These are phyloP conservation scores for Ceramica pisi DNA, from an alignment of 2,888 invertebrate species.

Conservation along the genomic window DNA sequence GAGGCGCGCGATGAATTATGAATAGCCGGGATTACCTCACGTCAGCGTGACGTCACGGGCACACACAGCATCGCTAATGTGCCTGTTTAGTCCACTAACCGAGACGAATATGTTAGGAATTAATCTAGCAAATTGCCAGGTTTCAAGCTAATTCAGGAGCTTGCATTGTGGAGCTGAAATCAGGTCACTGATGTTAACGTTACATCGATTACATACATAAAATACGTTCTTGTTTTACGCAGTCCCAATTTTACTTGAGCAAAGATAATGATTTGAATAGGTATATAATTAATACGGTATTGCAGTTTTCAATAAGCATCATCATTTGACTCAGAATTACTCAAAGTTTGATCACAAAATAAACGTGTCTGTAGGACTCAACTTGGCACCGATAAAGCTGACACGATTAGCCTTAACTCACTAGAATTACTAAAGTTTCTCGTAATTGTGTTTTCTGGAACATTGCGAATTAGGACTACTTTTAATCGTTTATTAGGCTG, in stretches of 20 bases:
- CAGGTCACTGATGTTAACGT: background rate
- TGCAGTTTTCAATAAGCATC: background rate
- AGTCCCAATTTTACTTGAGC: background rate
- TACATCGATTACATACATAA: background rate
- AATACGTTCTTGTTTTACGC: background rate
- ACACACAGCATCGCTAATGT: slow-evolving; percentile 55
- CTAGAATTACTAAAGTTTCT: slow-evolving; percentile 34
- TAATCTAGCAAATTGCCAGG: slow-evolving; percentile 41
- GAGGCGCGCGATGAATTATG: slow-evolving; percentile 54
- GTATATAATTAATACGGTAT: background rate
- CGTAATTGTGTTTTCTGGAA: slow-evolving; percentile 42
- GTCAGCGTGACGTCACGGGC: slow-evolving; percentile 49
- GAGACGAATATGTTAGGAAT: slow-evolving; percentile 48
- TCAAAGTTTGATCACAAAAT: background rate
- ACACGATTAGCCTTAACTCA: slow-evolving; percentile 22
- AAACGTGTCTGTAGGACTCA: background rate
- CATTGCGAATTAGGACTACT: slow-evolving; percentile 31
- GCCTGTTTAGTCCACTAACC: slow-evolving; percentile 45
- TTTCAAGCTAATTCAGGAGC: slow-evolving; percentile 4
- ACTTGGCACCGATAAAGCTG: slow-evolving; percentile 8
- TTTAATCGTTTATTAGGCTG: slow-evolving; percentile 23
- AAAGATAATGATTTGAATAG: background rate
- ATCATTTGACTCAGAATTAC: too few species aligned
- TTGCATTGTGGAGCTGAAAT: slow-evolving; percentile 17
- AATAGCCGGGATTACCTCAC: slow-evolving; percentile 51